Evolutionary conservation across 1,140 invertebrate species (phyloP).

Genomic region (Drosophila carrolli): DNA sequence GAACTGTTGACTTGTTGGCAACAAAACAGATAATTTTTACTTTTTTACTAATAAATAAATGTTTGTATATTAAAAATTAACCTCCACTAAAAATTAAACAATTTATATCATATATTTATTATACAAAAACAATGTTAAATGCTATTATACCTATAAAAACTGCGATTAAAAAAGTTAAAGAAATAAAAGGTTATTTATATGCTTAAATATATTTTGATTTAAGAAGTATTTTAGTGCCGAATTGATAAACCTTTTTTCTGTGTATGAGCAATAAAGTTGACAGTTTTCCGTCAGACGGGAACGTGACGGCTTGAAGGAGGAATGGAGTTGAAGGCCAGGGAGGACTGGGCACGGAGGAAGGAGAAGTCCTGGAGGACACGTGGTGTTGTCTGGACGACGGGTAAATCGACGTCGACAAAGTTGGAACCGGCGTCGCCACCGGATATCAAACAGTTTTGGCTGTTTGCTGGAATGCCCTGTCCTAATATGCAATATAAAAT

Average conservation of each 20-base stretch:
- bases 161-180: too few relatives aligned
- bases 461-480: slow-evolving; percentile 55
- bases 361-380: slow-evolving; percentile 12
- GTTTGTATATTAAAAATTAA: too few relatives aligned
- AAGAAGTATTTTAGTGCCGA: too few relatives aligned
- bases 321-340: slow-evolving; percentile 10
- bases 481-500: slow-evolving; percentile 42
- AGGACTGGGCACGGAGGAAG: background rate
- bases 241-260: background rate
- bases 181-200: too few relatives aligned
- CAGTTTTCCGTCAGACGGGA: slow-evolving; percentile 56
- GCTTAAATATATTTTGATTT: too few relatives aligned
- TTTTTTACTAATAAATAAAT: too few relatives aligned
- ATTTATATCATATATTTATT: too few relatives aligned
- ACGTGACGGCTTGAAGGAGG: slow-evolving; percentile 64
- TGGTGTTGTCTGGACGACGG: slow-evolving; percentile 36
- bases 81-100: too few relatives aligned
- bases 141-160: too few relatives aligned
- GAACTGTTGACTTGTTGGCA: background rate
- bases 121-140: too few relatives aligned
- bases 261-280: slow-evolving; percentile 70
- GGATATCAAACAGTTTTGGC: slow-evolving; percentile 74
- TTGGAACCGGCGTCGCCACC: slow-evolving; percentile 73
- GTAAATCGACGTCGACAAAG: slow-evolving; percentile 45
- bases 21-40: too few relatives aligned